These are phyloP conservation scores for Tromatobia lineatoria DNA, from an alignment of 2,888 invertebrate species.

Conservation along the genomic window DNA sequence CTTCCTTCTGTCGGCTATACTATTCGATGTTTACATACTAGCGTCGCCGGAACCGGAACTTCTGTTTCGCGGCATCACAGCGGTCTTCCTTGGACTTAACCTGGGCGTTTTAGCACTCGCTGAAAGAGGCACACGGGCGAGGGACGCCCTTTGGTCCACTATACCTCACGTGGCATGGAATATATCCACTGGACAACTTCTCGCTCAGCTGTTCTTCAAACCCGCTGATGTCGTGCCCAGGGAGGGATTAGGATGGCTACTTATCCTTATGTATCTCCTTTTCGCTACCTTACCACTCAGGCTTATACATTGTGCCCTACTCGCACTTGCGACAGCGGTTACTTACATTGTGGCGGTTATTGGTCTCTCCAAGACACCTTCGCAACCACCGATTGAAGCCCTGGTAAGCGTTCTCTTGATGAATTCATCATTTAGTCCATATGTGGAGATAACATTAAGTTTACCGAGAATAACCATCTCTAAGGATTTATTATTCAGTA, in stretches of 20 bases:
- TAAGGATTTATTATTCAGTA: too few species aligned
- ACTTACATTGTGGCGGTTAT: conserved; percentile 88
- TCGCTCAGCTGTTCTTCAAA: conserved; percentile 88
- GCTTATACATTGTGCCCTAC: conserved; percentile 88
- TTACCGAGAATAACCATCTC: too few species aligned
- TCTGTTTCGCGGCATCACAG: conserved; percentile 79
- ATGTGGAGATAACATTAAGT: too few species aligned
- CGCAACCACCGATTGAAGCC: conserved; percentile 85
- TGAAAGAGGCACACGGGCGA: conserved; percentile 78
- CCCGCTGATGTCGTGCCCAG: conserved; percentile 87
- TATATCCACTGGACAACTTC: conserved; percentile 88
- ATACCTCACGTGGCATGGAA: conserved; percentile 90
- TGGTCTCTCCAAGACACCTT: conserved; percentile 86
- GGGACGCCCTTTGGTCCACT: conserved; percentile 86
- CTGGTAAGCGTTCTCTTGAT: conserved; percentile 44
- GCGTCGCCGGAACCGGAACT: conserved; percentile 85
- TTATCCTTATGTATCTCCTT: conserved; percentile 90
- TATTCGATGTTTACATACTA: conserved; percentile 89
- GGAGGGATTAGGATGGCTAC: conserved; percentile 90
- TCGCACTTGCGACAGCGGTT: conserved; percentile 88
- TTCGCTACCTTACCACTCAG: conserved; percentile 91
- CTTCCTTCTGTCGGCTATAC: conserved; percentile 89
- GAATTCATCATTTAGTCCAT: too few species aligned
- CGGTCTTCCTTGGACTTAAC: conserved; percentile 82
- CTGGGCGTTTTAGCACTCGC: conserved; percentile 82